Conservation (phyloP, 2,888 invertebrate species). For the Glyphotaelius pellucidus region DNA sequence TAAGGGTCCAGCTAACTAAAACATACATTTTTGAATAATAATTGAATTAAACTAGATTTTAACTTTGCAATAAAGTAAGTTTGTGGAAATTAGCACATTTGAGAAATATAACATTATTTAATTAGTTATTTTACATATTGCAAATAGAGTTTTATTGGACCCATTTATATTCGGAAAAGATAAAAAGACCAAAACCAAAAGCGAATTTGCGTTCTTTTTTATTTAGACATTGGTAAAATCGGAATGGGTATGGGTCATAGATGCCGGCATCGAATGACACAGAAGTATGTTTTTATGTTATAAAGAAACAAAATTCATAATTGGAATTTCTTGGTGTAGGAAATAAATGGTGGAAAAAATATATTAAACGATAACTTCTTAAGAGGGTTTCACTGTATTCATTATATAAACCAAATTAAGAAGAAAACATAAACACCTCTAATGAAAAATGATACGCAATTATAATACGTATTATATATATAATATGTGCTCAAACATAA, state of each 20-base stretch:
- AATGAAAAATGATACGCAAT: not conserved
- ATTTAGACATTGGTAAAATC: not conserved
- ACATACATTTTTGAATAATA: too few relatives aligned
- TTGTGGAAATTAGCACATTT: not conserved
- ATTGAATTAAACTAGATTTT: not conserved
- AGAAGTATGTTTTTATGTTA: not conserved
- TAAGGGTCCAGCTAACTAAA: not conserved
- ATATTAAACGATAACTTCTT: not conserved
- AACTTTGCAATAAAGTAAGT: not conserved
- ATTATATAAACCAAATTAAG: not conserved
- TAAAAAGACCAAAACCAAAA: not conserved
- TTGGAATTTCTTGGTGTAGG: not conserved
- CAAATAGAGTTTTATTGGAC: not conserved
- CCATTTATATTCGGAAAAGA: not conserved
- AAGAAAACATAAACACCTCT: not conserved
- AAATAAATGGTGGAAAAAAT: not conserved
- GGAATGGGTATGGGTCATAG: not conserved
- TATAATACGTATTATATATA: not conserved
- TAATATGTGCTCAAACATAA: not conserved
- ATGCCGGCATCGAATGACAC: not conserved
- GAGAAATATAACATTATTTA: not conserved
- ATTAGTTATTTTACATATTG: not conserved
- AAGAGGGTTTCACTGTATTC: not conserved
- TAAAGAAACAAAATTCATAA: not conserved
- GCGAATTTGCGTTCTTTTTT: not conserved